Evolutionary conservation across 2,888 invertebrate genomes (phyloP).

Genomic region (Hybos culiciformis): DNA sequence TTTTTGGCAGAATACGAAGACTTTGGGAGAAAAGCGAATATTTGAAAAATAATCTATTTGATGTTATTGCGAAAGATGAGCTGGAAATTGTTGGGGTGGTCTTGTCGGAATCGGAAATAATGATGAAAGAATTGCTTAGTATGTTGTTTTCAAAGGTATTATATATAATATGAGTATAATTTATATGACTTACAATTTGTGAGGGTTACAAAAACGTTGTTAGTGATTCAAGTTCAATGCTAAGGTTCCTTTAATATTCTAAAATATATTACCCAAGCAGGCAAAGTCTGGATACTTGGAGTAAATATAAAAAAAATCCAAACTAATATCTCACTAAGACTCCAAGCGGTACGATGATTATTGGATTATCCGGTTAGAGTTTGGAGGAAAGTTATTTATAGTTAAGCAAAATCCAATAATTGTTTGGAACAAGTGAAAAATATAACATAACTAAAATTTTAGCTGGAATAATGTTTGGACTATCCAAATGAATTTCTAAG

Average conservation of each 20-base stretch:
- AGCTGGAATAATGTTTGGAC: too few relatives aligned
- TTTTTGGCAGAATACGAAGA: not conserved
- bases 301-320: too few relatives aligned
- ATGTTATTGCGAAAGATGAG: not conserved
- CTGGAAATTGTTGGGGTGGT: not conserved
- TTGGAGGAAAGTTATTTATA: too few relatives aligned
- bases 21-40: not conserved
- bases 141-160: not conserved
- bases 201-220: not conserved
- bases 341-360: too few relatives aligned
- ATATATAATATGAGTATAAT: not conserved
- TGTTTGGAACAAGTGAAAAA: too few relatives aligned
- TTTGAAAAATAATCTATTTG: not conserved
- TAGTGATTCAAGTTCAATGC: not conserved
- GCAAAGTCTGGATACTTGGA: too few relatives aligned
- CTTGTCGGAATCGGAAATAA: not conserved
- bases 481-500: too few relatives aligned
- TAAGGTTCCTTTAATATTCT: not conserved
- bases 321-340: too few relatives aligned
- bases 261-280: not conserved
- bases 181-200: too few relatives aligned
- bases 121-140: not conserved
- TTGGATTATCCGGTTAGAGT: too few relatives aligned
- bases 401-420: too few relatives aligned
- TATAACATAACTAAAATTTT: too few relatives aligned